These are phyloP conservation scores for Betta splendens DNA, from an alignment of 2,797 vertebrate species.

Conservation along the genomic window DNA sequence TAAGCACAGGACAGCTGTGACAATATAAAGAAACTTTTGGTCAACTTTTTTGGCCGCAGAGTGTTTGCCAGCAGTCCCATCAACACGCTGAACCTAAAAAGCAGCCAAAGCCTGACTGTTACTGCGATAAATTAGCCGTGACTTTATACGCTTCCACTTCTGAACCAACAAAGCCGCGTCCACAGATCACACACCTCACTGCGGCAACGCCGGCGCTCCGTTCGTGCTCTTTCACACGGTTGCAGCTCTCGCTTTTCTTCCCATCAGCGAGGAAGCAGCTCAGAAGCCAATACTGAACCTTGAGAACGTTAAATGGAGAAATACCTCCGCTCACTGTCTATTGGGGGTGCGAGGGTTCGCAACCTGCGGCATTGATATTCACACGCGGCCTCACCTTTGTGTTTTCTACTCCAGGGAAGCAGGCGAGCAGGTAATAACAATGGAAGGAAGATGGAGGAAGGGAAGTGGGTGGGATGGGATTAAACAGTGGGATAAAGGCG, in stretches of 20 bases:
- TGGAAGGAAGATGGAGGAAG: conserved; percentile 20
- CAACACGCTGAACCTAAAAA: neutral
- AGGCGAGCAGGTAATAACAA: conserved; percentile 18
- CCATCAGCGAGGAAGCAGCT: conserved; percentile 17
- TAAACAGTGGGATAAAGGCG: conserved; percentile 36
- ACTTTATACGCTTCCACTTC: neutral
- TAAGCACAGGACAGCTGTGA: too few species aligned
- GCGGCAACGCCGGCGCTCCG: conserved; percentile 6
- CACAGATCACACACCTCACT: conserved; percentile 9
- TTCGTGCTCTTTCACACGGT: conserved; percentile 43
- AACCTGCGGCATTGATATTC: conserved; percentile 47
- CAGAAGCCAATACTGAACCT: conserved; percentile 49
- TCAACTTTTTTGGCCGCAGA: too few species aligned
- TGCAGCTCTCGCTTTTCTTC: conserved; percentile 21
- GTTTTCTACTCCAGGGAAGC: conserved; percentile 8
- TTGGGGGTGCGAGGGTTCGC: conserved; percentile 30
- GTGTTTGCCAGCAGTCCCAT: neutral
- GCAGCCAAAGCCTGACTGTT: too few species aligned
- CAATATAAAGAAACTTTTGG: neutral
- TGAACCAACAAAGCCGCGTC: neutral
- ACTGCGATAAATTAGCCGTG: neutral
- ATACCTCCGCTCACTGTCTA: conserved; percentile 33
- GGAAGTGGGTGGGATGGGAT: conserved; percentile 23
- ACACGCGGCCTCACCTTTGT: conserved; percentile 39
- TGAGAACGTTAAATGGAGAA: conserved; percentile 44